A percentile compares a stretch with the other conserved stretches of the same genome.
Conservation (phyloP, 2,113 vertebrate genomes). For the Corythoichthys intestinalis region DNA sequence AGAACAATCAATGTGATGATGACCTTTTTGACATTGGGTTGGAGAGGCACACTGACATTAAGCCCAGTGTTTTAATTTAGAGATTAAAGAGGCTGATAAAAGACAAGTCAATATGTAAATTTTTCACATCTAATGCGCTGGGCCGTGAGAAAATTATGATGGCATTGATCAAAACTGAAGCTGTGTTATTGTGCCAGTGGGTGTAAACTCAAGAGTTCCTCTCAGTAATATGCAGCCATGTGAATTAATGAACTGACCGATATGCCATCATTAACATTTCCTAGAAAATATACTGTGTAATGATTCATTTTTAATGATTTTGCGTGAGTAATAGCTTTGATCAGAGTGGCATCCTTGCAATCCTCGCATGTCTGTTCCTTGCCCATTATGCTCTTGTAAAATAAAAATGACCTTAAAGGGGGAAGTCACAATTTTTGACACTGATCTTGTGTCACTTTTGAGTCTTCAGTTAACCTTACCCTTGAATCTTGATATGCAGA, state of each 20-base stretch:
- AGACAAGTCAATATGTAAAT: neutral
- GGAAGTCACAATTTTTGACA: no score
- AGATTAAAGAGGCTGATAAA: neutral
- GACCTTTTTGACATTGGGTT: neutral
- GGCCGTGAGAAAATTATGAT: neutral
- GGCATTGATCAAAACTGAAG: neutral
- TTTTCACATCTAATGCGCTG: neutral
- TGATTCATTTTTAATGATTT: neutral
- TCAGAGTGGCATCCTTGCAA: neutral
- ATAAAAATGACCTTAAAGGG: no score
- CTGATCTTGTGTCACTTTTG: no score
- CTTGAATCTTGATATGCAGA: no score
- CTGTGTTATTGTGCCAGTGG: neutral
- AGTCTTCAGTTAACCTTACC: no score
- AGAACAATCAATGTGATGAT: conserved; percentile 5
- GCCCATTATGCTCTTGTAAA: no score
- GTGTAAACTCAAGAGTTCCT: neutral
- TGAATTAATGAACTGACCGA: neutral
- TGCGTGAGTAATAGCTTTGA: neutral
- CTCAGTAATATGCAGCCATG: neutral
- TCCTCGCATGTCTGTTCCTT: no score
- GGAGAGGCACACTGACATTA: neutral
- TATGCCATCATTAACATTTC: neutral
- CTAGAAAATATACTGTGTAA: neutral
- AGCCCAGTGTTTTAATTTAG: neutral